phyloP scores from a whole-genome alignment of 2,113 vertebrate species.

The Gracilinanus agilis region DNA sequence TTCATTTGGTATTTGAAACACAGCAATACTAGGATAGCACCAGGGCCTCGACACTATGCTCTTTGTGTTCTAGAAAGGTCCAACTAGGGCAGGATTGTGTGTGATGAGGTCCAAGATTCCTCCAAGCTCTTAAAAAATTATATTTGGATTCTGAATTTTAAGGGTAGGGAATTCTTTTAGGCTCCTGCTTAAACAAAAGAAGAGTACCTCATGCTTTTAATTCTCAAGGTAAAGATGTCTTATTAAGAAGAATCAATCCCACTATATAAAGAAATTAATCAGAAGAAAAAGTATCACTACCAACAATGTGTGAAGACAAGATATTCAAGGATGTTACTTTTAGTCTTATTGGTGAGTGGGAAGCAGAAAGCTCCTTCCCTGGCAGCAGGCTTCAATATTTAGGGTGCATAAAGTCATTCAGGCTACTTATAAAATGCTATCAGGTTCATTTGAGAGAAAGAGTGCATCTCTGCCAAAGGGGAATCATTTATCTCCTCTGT shows the following conservation, averaged over 20 bases:
- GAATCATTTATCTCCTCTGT: background rate
- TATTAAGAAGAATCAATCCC: background rate
- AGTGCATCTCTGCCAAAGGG: background rate
- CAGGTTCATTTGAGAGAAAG: background rate
- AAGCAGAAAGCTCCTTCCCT: background rate
- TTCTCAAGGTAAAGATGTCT: too few species aligned
- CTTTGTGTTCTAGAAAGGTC: background rate
- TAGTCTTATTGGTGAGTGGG: background rate
- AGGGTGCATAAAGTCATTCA: background rate
- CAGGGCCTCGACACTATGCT: background rate
- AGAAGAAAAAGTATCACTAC: background rate
- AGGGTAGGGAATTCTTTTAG: background rate
- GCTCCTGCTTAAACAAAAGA: background rate
- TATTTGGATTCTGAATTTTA: background rate
- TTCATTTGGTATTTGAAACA: background rate
- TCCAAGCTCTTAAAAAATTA: background rate
- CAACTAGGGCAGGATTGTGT: background rate
- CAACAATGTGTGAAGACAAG: background rate
- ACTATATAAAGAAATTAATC: background rate
- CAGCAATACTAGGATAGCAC: background rate
- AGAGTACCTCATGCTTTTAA: background rate
- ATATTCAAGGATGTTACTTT: background rate
- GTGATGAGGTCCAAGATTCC: background rate
- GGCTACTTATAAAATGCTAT: background rate
- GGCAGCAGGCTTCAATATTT: background rate